Conservation (phyloP, 1,140 invertebrate genomes). For the Drosophila pseudoobscura region DNA sequence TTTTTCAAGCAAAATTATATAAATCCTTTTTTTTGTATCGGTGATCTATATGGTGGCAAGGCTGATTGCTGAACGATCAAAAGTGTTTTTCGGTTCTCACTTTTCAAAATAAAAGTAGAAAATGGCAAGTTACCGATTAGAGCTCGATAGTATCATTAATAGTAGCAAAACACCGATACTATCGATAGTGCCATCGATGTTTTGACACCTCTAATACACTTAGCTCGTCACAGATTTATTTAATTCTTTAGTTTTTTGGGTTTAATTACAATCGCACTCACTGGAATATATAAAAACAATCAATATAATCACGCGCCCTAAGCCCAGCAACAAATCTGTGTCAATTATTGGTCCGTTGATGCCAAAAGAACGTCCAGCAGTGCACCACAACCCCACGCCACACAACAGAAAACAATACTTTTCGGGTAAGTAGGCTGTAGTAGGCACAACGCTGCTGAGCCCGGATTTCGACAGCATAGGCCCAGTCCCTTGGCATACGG, state of each 20-base stretch:
- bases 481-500: background rate
- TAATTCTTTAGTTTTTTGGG: constrained; percentile 79
- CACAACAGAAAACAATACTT: constrained; percentile 30
- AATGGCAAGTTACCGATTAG: too few species aligned
- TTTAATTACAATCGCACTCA: constrained; percentile 60
- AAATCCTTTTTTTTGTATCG: too few species aligned
- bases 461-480: background rate
- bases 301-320: constrained; percentile 14
- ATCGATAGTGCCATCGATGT: too few species aligned
- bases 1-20: too few species aligned
- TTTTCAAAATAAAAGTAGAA: too few species aligned
- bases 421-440: constrained; percentile 19
- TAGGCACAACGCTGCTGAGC: background rate
- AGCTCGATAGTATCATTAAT: too few species aligned
- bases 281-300: constrained; percentile 29
- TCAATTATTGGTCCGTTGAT: constrained; percentile 56
- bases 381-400: constrained; percentile 4
- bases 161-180: too few species aligned
- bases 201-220: constrained; percentile 34
- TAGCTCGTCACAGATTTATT: constrained; percentile 70
- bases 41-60: too few species aligned
- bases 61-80: too few species aligned
- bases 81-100: too few species aligned
- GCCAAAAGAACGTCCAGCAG: constrained; percentile 4
- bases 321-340: constrained; percentile 25